Evolutionary conservation across 2,888 invertebrate species (phyloP), one percentile per base, ranked within the genome.

Genomic region (Schizotus pectinicornis): DNA sequence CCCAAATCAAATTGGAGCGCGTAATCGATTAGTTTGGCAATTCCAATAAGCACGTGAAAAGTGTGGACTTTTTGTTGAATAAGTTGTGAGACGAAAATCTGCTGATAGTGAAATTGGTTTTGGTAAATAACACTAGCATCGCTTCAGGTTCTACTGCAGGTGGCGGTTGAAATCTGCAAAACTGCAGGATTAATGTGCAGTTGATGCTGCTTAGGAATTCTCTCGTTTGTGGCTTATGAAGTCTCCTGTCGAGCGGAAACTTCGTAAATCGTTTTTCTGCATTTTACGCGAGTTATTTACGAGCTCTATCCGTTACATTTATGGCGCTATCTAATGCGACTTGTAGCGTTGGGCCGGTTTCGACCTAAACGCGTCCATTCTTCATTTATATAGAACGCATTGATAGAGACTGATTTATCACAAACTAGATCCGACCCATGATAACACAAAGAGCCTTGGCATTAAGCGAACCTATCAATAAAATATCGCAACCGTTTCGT

Each of bases 151-250:
- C 5, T 42, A 8, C 36, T 36, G 35, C 36, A 9, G 30, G 36
- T 34, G 33, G 31, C 5, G 22, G 22, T 22, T 22, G 22, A 5
- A 22, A 22, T 22, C 22, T 22, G 22, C 5, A 22, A 22, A 22
- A 22, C 22, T 22, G 22, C 22, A 22, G 22, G 22, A 22, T 22
- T 22, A 3, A 22, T 22, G 22, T 22, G 22, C 22, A 22, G 22
- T 5, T 22, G 22, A 22, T 22, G 3, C 22, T 22, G 22, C 22
- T 22, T 22, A 22, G 22, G 22, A 22, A 22, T 47, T 47, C 30
- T 34, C 30, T n/a, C 35, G 36, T 30, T 30, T 47, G 49, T 49
- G 49, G 32, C 38, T 49, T 49, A 49, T 49, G 49, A 49, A 39
- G 49, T 49, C 49, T 38, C 49, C 49, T 49, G 49, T 49, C 49